Evolutionary conservation across 2,888 invertebrate species (phyloP).

Genomic region (Athetis lepigone): DNA sequence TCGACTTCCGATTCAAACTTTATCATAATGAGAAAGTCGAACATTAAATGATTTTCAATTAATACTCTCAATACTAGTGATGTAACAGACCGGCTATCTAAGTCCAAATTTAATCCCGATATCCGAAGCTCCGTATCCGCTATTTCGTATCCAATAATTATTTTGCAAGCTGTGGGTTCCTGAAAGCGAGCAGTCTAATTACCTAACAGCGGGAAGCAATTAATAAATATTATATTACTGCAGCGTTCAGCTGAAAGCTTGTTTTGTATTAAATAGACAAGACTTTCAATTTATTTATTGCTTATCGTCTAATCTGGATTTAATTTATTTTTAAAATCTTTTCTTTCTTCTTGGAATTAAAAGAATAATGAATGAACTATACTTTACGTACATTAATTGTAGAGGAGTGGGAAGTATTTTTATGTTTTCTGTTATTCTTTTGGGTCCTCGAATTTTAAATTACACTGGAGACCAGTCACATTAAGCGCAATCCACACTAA

Average conservation of each 20-base stretch:
- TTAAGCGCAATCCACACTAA: too few species aligned
- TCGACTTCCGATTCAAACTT: constrained; percentile 9
- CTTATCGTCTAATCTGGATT: not conserved
- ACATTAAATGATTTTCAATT: constrained; percentile 6
- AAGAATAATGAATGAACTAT: too few species aligned
- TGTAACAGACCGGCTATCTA: constrained; percentile 8
- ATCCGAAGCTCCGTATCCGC: constrained; percentile 36
- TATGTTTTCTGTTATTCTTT: too few species aligned
- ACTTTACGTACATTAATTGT: too few species aligned
- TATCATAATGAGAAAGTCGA: constrained; percentile 23
- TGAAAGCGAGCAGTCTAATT: constrained; percentile 33
- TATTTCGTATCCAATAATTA: constrained; percentile 35
- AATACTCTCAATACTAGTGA: constrained; percentile 32
- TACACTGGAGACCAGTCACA: too few species aligned
- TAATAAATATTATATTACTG: constrained; percentile 10
- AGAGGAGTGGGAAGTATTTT: too few species aligned
- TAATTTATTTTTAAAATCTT: not conserved
- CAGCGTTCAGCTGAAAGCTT: not conserved
- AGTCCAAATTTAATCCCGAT: constrained; percentile 26
- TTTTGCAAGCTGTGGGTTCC: constrained; percentile 37
- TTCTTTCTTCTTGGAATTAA: too few species aligned
- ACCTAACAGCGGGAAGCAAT: constrained; percentile 7
- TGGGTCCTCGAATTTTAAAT: too few species aligned
- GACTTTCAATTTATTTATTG: not conserved
- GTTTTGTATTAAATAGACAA: not conserved